Evolutionary conservation across 2,888 invertebrate species (phyloP).

Genomic region (Tetragnatha montana): DNA sequence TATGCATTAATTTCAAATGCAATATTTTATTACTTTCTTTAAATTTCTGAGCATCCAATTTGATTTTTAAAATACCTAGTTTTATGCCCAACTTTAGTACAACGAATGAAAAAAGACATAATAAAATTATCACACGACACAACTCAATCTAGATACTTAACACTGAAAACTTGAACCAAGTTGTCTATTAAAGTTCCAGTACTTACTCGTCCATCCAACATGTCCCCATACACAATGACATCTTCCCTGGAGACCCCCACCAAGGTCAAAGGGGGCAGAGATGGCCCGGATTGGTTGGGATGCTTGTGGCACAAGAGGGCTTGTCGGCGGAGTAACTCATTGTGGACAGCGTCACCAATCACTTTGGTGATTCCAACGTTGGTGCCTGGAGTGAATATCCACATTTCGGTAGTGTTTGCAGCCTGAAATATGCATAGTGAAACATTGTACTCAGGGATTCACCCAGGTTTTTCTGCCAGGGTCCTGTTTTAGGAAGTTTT

Average conservation of each 20-base stretch:
- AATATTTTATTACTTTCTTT: too few relatives aligned
- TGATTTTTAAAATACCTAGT: too few relatives aligned
- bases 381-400: conserved; percentile 76
- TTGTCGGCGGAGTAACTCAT: conserved; percentile 72
- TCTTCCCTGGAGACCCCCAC: conserved; percentile 71
- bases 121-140: too few relatives aligned
- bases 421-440: conserved; percentile 72
- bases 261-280: conserved; percentile 66
- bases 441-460: neutral
- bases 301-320: conserved; percentile 72
- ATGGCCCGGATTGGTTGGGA: conserved; percentile 55
- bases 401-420: conserved; percentile 76
- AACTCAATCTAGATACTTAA: too few relatives aligned
- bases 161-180: too few relatives aligned
- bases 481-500: too few relatives aligned
- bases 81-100: too few relatives aligned
- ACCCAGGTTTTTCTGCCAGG: too few relatives aligned
- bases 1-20: too few relatives aligned
- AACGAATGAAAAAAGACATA: too few relatives aligned
- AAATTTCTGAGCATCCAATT: too few relatives aligned
- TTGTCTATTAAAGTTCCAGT: neutral
- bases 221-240: conserved; percentile 69
- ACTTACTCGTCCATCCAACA: conserved; percentile 67
- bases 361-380: conserved; percentile 75
- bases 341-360: conserved; percentile 75